Percentiles rank a stretch among this genome's conserved stretches.
These are phyloP conservation scores for Drosophila navojoa DNA, from an alignment of 1,140 invertebrate species.

Conservation along the genomic window DNA sequence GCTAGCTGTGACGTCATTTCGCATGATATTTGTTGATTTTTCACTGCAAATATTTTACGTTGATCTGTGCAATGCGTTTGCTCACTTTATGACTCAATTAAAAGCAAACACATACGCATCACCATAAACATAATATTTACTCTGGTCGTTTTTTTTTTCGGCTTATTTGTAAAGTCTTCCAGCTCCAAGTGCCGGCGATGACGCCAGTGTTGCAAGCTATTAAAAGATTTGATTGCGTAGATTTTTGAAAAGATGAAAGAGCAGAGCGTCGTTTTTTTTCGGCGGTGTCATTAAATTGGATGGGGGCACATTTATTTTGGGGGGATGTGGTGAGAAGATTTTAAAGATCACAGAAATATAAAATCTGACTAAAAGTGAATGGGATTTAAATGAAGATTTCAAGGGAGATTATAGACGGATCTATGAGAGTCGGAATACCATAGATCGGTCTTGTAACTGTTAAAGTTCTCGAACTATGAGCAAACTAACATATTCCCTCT, in stretches of 20 bases:
- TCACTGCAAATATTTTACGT: conserved; percentile 55
- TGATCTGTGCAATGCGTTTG: conserved; percentile 45
- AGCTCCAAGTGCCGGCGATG: conserved; percentile 21
- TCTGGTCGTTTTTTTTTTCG: background rate
- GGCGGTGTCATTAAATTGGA: background rate
- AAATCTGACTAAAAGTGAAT: too few relatives aligned
- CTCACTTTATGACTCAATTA: conserved; percentile 73
- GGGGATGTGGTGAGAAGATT: background rate
- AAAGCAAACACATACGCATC: conserved; percentile 61
- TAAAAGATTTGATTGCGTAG: conserved; percentile 50
- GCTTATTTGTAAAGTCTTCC: background rate
- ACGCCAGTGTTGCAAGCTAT: conserved; percentile 49
- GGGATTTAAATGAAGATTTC: too few relatives aligned
- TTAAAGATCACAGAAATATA: background rate
- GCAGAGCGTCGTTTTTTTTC: background rate
- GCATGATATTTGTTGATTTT: conserved; percentile 15
- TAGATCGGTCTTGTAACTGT: too few relatives aligned
- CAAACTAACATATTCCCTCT: too few relatives aligned
- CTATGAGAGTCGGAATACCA: too few relatives aligned
- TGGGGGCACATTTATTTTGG: background rate
- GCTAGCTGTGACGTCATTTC: conserved; percentile 3
- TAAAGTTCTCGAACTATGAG: too few relatives aligned
- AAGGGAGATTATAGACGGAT: too few relatives aligned
- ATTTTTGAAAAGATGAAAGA: background rate
- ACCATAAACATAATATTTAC: conserved; percentile 57